These are phyloP conservation scores for Tupaia tana DNA, from an alignment of 2,113 vertebrate genomes.

Conservation along the genomic window DNA sequence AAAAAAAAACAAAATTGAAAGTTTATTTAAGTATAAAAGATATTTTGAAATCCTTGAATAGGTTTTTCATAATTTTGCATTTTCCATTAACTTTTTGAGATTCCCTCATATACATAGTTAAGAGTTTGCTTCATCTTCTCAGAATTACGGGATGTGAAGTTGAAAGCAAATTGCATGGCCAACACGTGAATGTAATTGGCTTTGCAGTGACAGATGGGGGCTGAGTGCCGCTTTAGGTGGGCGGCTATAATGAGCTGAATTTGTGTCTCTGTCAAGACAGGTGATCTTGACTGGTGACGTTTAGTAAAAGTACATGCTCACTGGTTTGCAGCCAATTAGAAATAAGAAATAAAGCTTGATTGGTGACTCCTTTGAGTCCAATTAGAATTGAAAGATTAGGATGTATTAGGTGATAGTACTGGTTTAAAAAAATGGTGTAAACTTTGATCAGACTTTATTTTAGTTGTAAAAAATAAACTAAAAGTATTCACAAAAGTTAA, in stretches of 20 bases:
- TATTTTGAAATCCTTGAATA: too few species aligned
- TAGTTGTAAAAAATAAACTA: slow-evolving; percentile 57
- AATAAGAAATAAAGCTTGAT: slow-evolving; percentile 48
- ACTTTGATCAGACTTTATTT: slow-evolving; percentile 53
- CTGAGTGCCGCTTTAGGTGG: neutral
- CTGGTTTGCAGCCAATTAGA: slow-evolving; percentile 50
- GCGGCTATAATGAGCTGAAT: neutral
- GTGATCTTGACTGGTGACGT: neutral
- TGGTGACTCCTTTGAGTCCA: slow-evolving; percentile 44
- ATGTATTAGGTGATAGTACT: neutral
- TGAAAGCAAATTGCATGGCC: neutral
- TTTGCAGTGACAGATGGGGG: slow-evolving; percentile 10
- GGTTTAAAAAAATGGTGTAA: slow-evolving; percentile 35
- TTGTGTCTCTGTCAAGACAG: slow-evolving; percentile 34
- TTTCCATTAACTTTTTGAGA: too few species aligned
- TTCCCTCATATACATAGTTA: neutral
- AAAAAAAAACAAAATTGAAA: too few species aligned
- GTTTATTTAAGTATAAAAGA: too few species aligned
- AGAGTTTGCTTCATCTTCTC: neutral
- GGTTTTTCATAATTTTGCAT: too few species aligned
- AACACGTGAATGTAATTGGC: slow-evolving; percentile 35
- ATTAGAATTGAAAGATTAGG: slow-evolving; percentile 65
- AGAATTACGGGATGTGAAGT: neutral
- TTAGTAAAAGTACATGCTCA: slow-evolving; percentile 24
- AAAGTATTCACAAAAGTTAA: slow-evolving; percentile 2